A percentile compares a stretch with the other conserved stretches of the same genome.
phyloP scores from a whole-genome alignment of 2,888 invertebrate genomes.

The Coenonympha glycerion region DNA sequence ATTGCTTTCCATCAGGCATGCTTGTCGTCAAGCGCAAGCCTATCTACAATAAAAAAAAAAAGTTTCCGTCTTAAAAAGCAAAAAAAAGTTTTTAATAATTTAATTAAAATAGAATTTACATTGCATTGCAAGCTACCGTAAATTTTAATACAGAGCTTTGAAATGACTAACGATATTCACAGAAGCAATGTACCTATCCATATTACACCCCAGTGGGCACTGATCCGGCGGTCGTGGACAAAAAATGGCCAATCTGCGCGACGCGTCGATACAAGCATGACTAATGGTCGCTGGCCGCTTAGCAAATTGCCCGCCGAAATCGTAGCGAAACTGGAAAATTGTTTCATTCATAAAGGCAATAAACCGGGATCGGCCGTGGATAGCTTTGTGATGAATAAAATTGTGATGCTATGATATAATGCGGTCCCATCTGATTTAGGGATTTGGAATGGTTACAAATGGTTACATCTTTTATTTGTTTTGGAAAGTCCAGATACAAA shows the following conservation, averaged over 20 bases:
- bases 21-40: too few species aligned
- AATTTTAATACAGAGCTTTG: not conserved
- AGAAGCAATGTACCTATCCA: constrained; percentile 22
- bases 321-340: constrained; percentile 69
- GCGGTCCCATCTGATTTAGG: constrained; percentile 43
- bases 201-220: constrained; percentile 47
- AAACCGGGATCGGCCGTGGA: constrained; percentile 55
- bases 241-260: constrained; percentile 66
- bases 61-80: too few species aligned
- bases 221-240: constrained; percentile 46
- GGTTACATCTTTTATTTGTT: too few species aligned
- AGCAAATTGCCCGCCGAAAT: constrained; percentile 69
- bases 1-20: too few species aligned
- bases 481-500: too few species aligned
- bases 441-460: constrained; percentile 28
- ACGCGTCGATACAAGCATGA: constrained; percentile 65
- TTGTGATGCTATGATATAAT: constrained; percentile 45
- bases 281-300: constrained; percentile 61
- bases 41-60: too few species aligned
- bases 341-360: constrained; percentile 71
- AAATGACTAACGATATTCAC: constrained; percentile 1
- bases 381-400: constrained; percentile 64
- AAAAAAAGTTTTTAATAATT: too few species aligned
- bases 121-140: too few species aligned
- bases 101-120: too few species aligned